phyloP scores from a whole-genome alignment of 1,140 invertebrate genomes.

The Polypedilum vanderplanki region DNA sequence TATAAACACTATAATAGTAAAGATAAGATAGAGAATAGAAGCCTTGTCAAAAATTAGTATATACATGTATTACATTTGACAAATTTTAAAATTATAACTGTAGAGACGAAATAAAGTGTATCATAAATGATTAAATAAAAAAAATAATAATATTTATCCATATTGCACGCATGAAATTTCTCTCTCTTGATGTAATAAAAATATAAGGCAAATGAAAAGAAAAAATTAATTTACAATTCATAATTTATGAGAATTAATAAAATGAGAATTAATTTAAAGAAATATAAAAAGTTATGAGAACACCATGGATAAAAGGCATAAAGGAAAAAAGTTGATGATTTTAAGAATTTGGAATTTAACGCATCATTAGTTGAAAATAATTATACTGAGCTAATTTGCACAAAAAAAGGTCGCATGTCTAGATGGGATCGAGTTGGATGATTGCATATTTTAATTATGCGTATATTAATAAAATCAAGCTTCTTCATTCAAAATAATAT shows the following conservation, averaged over 20 bases:
- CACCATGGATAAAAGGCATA: too few relatives aligned
- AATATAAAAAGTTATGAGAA: slow-evolving; percentile 22
- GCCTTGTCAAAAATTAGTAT: too few relatives aligned
- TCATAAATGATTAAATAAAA: too few relatives aligned
- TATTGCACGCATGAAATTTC: too few relatives aligned
- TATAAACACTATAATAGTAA: too few relatives aligned
- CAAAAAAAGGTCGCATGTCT: neutral
- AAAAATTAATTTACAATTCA: neutral
- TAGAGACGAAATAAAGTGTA: too few relatives aligned
- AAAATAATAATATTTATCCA: too few relatives aligned
- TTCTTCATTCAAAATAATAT: slow-evolving; percentile 15
- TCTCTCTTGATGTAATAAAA: too few relatives aligned
- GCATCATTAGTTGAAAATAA: slow-evolving; percentile 24
- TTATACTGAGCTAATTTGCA: neutral
- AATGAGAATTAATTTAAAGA: slow-evolving; percentile 1
- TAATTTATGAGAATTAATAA: neutral
- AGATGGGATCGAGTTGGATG: too few relatives aligned
- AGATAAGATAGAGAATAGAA: too few relatives aligned
- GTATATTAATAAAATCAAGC: slow-evolving; percentile 24
- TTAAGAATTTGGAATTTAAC: slow-evolving; percentile 3
- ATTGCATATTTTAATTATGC: slow-evolving; percentile 27
- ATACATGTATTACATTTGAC: too few relatives aligned
- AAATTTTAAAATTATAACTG: too few relatives aligned
- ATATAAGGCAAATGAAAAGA: neutral
- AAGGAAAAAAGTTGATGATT: neutral